A percentile compares a stretch with the other conserved stretches of the same genome.
Evolutionary conservation across 2,888 invertebrate species (phyloP).

Genomic region (Xestia xanthographa): DNA sequence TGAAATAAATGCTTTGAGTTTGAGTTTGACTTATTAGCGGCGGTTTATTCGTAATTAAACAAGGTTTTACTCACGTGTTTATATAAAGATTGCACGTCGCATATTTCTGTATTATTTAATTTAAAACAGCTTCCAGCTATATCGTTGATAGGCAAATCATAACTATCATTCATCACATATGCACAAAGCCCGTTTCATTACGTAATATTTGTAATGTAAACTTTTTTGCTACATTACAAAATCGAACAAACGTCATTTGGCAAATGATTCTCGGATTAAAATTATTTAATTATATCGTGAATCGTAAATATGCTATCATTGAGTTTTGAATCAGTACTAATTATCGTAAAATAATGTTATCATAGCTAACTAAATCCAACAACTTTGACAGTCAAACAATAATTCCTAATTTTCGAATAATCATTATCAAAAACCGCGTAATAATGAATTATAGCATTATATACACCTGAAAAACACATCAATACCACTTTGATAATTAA

Average conservation of each 20-base stretch:
- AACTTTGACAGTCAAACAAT: background rate
- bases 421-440: background rate
- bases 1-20: no score
- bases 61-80: background rate
- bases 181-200: constrained; percentile 18
- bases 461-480: constrained; percentile 3
- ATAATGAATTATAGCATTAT: constrained; percentile 5
- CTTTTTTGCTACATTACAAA: constrained; percentile 14
- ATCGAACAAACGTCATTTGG: constrained; percentile 3
- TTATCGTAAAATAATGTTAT: constrained; percentile 24
- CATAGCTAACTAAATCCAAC: background rate
- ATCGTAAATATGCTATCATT: constrained; percentile 8
- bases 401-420: background rate
- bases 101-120: constrained; percentile 1
- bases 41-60: background rate
- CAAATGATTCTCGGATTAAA: constrained; percentile 17
- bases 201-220: constrained; percentile 2
- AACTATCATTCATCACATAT: constrained; percentile 8
- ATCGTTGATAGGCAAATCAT: background rate
- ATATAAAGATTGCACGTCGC: background rate
- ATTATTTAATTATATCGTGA: constrained; percentile 11
- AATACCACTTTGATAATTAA: constrained; percentile 26
- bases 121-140: constrained; percentile 9
- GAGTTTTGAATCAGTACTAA: background rate
- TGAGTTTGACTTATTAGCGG: no score